These are phyloP conservation scores for Halcyon senegalensis DNA, from an alignment of 2,113 vertebrate species.

Conservation along the genomic window DNA sequence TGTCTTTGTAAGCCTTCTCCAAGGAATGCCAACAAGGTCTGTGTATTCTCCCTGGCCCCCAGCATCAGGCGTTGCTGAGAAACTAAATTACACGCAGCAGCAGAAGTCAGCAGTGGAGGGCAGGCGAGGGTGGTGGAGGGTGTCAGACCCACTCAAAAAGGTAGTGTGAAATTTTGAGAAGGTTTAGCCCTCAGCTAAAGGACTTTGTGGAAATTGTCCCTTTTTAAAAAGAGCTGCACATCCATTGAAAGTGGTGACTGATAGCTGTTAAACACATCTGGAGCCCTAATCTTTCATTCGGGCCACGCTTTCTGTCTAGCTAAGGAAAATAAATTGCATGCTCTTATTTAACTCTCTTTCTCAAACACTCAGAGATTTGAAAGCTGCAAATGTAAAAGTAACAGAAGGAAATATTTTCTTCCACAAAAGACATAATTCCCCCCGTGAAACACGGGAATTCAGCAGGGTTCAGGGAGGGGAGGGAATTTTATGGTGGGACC, in stretches of 20 bases:
- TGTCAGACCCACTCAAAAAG: background rate
- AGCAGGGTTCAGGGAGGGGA: background rate
- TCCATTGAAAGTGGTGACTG: background rate
- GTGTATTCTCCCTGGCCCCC: background rate
- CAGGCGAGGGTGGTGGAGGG: background rate
- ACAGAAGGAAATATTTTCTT: conserved; percentile 15
- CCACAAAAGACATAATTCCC: background rate
- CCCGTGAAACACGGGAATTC: background rate
- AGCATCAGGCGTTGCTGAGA: background rate
- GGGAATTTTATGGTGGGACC: background rate
- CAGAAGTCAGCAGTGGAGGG: background rate
- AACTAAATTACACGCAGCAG: background rate
- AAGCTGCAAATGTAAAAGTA: background rate
- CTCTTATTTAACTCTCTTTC: background rate
- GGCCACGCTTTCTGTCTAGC: background rate
- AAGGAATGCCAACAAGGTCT: background rate
- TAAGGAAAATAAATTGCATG: background rate
- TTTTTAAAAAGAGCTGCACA: background rate
- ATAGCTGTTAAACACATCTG: background rate
- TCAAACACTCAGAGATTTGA: background rate
- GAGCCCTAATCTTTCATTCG: conserved; percentile 1
- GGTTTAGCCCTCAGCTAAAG: background rate
- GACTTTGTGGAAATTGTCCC: background rate
- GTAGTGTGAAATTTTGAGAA: background rate
- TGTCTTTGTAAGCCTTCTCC: background rate